Conservation (phyloP, 2,113 vertebrate genomes). For the Alosa alosa region DNA sequence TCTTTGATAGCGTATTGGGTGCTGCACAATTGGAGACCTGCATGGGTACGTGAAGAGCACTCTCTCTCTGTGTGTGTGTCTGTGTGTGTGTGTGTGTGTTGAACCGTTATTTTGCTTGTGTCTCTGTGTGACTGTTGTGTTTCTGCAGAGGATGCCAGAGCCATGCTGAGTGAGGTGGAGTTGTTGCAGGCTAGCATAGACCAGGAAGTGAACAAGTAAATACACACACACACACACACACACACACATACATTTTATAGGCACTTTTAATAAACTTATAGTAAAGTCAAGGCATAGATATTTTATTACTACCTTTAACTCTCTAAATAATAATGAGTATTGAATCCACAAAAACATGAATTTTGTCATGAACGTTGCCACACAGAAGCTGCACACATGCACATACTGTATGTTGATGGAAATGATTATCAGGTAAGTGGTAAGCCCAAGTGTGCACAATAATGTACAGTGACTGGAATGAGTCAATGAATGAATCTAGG, state of each 20-base stretch:
- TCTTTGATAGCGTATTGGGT: constrained; percentile 40
- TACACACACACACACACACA: background rate
- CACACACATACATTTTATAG: background rate
- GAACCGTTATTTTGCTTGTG: background rate
- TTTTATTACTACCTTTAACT: background rate
- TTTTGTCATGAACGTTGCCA: background rate
- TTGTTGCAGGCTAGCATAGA: constrained; percentile 37
- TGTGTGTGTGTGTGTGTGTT: background rate
- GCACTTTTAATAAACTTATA: background rate
- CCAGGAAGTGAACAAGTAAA: background rate
- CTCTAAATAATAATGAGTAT: background rate
- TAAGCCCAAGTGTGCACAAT: no score
- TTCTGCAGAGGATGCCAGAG: constrained; percentile 36
- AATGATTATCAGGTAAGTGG: no score
- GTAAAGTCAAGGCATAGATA: background rate
- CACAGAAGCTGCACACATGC: background rate
- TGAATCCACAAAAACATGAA: background rate
- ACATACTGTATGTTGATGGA: background rate
- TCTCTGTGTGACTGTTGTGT: constrained; percentile 1
- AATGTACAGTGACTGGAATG: no score
- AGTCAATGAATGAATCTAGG: background rate
- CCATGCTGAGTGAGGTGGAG: constrained; percentile 38
- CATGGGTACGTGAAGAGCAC: background rate
- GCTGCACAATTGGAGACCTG: constrained; percentile 25
- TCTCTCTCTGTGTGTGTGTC: background rate